Conservation (phyloP, 2,888 invertebrate genomes). For the Linyphia triangularis region DNA sequence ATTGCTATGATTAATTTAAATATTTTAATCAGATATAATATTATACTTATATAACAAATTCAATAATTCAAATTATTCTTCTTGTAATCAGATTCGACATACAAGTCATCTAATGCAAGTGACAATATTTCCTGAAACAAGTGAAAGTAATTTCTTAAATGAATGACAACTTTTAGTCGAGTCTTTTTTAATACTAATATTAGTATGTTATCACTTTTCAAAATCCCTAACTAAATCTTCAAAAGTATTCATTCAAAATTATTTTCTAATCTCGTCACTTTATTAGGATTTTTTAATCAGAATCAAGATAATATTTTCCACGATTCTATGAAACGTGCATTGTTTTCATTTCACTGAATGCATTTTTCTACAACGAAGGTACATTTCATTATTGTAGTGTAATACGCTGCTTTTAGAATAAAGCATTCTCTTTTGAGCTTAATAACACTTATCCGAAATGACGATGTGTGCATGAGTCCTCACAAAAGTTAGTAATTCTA, state of each 20-base stretch:
- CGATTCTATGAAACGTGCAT: not conserved
- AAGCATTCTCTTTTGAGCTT: slow-evolving; percentile 38
- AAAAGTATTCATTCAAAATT: slow-evolving; percentile 13
- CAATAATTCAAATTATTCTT: too few species aligned
- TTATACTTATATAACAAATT: too few species aligned
- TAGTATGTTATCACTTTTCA: not conserved
- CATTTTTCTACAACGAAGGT: slow-evolving; percentile 7
- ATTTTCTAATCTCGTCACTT: not conserved
- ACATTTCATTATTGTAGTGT: slow-evolving; percentile 15
- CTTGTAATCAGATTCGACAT: not conserved
- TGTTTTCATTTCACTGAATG: slow-evolving; percentile 50
- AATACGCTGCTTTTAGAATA: slow-evolving; percentile 44
- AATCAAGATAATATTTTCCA: not conserved
- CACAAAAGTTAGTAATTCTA: slow-evolving; percentile 72
- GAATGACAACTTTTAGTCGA: too few species aligned
- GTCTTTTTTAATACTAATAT: not conserved
- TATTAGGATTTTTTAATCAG: slow-evolving; percentile 26
- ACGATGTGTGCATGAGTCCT: slow-evolving; percentile 17
- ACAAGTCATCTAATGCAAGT: not conserved
- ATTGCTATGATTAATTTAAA: too few species aligned
- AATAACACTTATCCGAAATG: slow-evolving; percentile 9
- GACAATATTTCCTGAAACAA: not conserved
- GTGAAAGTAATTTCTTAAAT: not conserved
- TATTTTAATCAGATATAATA: too few species aligned
- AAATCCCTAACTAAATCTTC: slow-evolving; percentile 1